These are phyloP conservation scores for Limnephilus marmoratus DNA, from an alignment of 2,888 invertebrate genomes.

Conservation along the genomic window DNA sequence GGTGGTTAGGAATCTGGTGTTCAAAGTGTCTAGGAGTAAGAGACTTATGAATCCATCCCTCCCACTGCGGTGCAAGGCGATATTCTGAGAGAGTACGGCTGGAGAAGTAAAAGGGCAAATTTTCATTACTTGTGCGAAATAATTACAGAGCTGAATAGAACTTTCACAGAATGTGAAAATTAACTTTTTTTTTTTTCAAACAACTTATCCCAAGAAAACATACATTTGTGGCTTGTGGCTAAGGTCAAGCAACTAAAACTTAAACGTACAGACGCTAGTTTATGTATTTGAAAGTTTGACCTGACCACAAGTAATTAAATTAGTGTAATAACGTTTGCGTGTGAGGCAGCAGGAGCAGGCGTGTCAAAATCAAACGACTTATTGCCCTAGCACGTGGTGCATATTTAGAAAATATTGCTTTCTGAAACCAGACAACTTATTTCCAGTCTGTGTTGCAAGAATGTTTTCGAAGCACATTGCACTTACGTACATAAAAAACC, in stretches of 20 bases:
- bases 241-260: background rate
- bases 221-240: too few relatives aligned
- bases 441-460: background rate
- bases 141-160: too few relatives aligned
- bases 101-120: too few relatives aligned
- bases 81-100: too few relatives aligned
- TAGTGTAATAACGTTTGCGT: background rate
- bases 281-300: background rate
- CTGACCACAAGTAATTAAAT: background rate
- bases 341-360: background rate
- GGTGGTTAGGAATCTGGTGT: too few relatives aligned
- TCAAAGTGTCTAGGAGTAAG: too few relatives aligned
- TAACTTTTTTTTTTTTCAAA: too few relatives aligned
- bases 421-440: background rate
- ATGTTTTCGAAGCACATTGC: background rate
- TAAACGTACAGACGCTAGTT: background rate
- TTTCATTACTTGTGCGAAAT: too few relatives aligned
- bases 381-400: background rate
- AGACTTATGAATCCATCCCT: too few relatives aligned
- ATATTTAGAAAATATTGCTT: background rate
- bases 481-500: background rate
- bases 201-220: too few relatives aligned
- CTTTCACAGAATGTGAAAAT: too few relatives aligned
- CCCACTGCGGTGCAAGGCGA: too few relatives aligned
- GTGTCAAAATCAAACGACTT: background rate